Evolutionary conservation across 2,113 vertebrate genomes (phyloP).

Genomic region (Rana temporaria): DNA sequence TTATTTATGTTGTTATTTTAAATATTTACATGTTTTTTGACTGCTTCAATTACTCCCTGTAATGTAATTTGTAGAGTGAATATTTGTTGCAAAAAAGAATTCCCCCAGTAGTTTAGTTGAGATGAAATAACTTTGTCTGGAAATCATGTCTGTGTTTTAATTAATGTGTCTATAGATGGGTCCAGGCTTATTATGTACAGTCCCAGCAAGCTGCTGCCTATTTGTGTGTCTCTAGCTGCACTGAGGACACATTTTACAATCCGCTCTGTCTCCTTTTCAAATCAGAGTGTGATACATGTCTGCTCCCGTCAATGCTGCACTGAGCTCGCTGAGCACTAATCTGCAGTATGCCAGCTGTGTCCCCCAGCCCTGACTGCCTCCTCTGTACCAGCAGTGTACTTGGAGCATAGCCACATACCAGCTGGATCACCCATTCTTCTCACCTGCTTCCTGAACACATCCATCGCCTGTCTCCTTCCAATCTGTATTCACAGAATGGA

Average conservation of each 20-base stretch:
- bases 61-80: too few species aligned
- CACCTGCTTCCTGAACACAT: constrained; percentile 67
- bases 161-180: not conserved
- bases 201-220: not conserved
- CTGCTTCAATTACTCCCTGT: too few species aligned
- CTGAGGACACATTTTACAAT: not conserved
- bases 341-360: constrained; percentile 59
- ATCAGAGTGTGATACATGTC: constrained; percentile 15
- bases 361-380: constrained; percentile 57
- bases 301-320: not conserved
- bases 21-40: too few species aligned
- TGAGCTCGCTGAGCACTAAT: constrained; percentile 59
- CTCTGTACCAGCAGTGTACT: constrained; percentile 61
- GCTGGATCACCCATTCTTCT: constrained; percentile 62
- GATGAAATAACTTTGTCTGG: too few species aligned
- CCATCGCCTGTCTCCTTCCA: constrained; percentile 55
- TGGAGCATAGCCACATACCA: constrained; percentile 64
- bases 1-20: too few species aligned
- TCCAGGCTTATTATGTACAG: not conserved
- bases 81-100: too few species aligned
- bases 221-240: not conserved
- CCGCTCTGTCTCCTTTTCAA: not conserved
- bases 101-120: too few species aligned
- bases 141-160: too few species aligned
- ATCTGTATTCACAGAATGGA: constrained; percentile 60